Evolutionary conservation across 2,797 vertebrate species (phyloP), one percentile per base, ranked within the genome.

Genomic region (Eurystomus glaucurus): DNA sequence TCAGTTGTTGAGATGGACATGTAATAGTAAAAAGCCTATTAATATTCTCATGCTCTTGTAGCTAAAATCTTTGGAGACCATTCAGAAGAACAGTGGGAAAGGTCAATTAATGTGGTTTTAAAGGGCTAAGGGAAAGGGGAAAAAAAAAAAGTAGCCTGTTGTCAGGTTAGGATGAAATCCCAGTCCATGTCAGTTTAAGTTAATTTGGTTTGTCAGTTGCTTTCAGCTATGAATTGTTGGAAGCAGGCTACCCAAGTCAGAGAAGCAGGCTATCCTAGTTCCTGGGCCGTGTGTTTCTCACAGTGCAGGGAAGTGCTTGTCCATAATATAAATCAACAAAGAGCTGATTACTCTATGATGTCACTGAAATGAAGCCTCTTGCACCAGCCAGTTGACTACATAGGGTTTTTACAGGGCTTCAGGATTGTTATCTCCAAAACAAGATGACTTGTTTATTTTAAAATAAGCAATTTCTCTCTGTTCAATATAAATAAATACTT

Each of bases 171-270:
- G 61, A 75, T 92, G 77, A 93, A 93, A 70, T 81, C 64, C 85
- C 71, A 48, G 76, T 77, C 60, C 17, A 2, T 66, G 75, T 66
- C 76, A 48, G 5, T 60, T 85, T 28, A 39, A 80, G 10, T 92
- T 90, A 78, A 75, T 90, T 64, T 92, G 52, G 35, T 90, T 85
- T 92, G 62, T 76, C 60, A 48, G 64, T 85, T 86, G 65, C 72
- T 91, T 90, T 85, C 90, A 94, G 68, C 60, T 82, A 1, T 62
- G 58, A 64, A 25, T 37, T 71, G 37, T 52, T 86, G 65, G 69
- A 91, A 89, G 16, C 3, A 35, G 50, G 50, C 37, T 70, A 35
- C 50, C 37, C 55, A 50, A 26, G 29, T 45, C 29, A 37, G 41
- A 54, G 64, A 65, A 71, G 19, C 17, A 74, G 68, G 39, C 65